phyloP scores from a whole-genome alignment of 92 coral and sea anemone species.

The Epizoanthus illoricatus region DNA sequence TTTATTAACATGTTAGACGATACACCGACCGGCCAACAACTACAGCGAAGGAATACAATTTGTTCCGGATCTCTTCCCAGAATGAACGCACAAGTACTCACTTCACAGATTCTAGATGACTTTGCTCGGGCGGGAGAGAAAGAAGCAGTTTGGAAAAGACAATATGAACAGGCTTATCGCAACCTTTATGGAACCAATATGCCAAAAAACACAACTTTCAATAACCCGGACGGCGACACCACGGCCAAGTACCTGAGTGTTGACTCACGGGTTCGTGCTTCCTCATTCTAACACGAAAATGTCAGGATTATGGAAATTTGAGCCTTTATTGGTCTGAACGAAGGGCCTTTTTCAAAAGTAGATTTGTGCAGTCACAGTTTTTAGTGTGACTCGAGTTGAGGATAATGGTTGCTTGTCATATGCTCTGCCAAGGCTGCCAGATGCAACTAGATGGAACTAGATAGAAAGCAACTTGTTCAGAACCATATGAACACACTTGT shows the following conservation, averaged over 20 bases:
- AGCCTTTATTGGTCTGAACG: neutral
- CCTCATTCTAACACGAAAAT: constrained; percentile 11
- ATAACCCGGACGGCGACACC: constrained; percentile 11
- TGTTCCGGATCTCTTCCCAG: constrained; percentile 31
- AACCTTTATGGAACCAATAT: constrained; percentile 32
- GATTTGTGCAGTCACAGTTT: too few relatives aligned
- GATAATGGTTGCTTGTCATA: too few relatives aligned
- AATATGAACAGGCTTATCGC: constrained; percentile 38
- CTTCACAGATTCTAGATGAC: constrained; percentile 38
- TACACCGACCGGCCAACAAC: constrained; percentile 38
- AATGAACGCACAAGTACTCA: constrained; percentile 21
- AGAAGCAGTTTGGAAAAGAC: constrained; percentile 30
- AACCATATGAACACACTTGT: too few relatives aligned
- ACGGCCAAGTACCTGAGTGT: constrained; percentile 36
- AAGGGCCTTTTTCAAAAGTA: neutral
- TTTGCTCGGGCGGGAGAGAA: constrained; percentile 32
- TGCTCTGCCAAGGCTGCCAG: too few relatives aligned
- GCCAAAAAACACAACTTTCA: constrained; percentile 26
- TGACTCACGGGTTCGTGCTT: constrained; percentile 22
- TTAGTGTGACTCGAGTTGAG: too few relatives aligned
- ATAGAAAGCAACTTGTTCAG: too few relatives aligned
- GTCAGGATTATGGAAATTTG: neutral
- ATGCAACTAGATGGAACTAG: too few relatives aligned
- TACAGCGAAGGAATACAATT: constrained; percentile 29
- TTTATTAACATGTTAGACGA: constrained; percentile 29